A percentile compares a stretch with the other conserved stretches of the same genome.
phyloP scores from a whole-genome alignment of 2,113 vertebrate genomes.

The Noturus placidus region DNA sequence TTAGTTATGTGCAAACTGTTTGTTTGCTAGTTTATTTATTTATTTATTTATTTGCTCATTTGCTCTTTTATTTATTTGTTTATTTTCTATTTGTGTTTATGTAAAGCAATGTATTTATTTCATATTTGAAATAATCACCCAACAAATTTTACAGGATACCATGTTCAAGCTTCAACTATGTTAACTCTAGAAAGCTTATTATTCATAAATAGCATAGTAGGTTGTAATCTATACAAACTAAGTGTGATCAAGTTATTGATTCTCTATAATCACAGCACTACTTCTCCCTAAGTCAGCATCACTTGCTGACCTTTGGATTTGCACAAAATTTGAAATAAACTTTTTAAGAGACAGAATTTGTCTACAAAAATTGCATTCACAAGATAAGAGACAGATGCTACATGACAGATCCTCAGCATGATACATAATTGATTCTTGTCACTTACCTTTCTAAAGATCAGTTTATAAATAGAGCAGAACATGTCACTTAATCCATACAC shows the following conservation, averaged over 20 bases:
- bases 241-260: neutral
- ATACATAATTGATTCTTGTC: neutral
- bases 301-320: neutral
- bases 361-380: neutral
- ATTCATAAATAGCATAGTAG: neutral
- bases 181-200: neutral
- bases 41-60: neutral
- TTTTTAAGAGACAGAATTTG: neutral
- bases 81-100: neutral
- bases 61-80: neutral
- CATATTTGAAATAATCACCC: neutral
- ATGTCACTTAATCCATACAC: neutral
- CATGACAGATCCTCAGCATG: neutral
- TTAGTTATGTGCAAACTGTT: conserved; percentile 37
- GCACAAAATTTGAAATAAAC: no score
- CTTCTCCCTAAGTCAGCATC: neutral
- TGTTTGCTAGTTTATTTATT: neutral
- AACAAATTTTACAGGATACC: neutral
- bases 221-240: neutral
- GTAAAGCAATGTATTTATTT: neutral
- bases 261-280: neutral
- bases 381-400: neutral
- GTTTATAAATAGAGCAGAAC: neutral
- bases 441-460: neutral
- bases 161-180: neutral